A percentile compares a stretch with the other conserved stretches of the same genome.
Evolutionary conservation across 2,888 invertebrate genomes (phyloP).

Genomic region (Chymomyza amoena): DNA sequence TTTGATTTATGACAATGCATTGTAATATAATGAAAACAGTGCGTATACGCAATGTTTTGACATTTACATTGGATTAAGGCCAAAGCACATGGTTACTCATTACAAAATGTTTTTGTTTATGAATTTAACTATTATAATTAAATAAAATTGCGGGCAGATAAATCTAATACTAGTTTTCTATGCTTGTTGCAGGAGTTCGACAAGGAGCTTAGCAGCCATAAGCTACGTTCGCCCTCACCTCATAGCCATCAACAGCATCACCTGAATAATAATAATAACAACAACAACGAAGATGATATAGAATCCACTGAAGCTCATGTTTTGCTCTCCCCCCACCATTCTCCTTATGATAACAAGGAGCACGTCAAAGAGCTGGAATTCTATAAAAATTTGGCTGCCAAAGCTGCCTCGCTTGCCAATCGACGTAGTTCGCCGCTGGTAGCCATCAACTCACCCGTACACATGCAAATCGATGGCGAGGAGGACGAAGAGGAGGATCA

Average conservation of each 20-base stretch:
- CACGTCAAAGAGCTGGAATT: slow-evolving; percentile 77
- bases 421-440: slow-evolving; percentile 36
- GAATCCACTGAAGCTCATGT: slow-evolving; percentile 37
- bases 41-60: slow-evolving; percentile 2
- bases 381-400: slow-evolving; percentile 76
- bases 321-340: slow-evolving; percentile 55
- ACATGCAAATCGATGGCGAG: slow-evolving; percentile 75
- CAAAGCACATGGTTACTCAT: slow-evolving; percentile 27
- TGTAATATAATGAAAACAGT: neutral
- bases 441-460: slow-evolving; percentile 47
- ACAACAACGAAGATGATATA: slow-evolving; percentile 51
- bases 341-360: slow-evolving; percentile 66
- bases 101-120: neutral
- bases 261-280: slow-evolving; percentile 34
- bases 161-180: slow-evolving; percentile 20
- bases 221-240: slow-evolving; percentile 66
- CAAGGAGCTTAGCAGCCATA: slow-evolving; percentile 76
- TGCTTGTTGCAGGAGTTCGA: slow-evolving; percentile 74
- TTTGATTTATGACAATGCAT: slow-evolving; percentile 28
- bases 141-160: neutral
- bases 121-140: neutral
- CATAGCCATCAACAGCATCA: slow-evolving; percentile 32
- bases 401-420: slow-evolving; percentile 73
- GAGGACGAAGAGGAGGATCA: slow-evolving; percentile 31
- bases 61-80: neutral